phyloP scores from a whole-genome alignment of 2,888 invertebrate species.

The Chrysomela aeneicollis region DNA sequence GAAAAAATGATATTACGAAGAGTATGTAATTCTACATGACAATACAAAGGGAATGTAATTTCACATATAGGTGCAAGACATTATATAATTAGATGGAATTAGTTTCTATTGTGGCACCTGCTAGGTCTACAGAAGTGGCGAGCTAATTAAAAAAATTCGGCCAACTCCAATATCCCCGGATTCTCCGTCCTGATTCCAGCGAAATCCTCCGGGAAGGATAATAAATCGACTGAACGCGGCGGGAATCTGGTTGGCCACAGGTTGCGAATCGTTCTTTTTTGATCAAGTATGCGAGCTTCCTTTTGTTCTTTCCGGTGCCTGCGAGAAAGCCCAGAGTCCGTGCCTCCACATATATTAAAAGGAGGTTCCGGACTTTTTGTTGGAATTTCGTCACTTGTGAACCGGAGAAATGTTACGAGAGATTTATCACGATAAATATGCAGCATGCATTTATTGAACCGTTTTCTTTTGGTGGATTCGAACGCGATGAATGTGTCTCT shows the following conservation, averaged over 20 bases:
- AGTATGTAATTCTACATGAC: too few species aligned
- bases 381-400: neutral
- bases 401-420: neutral
- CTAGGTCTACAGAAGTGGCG: too few species aligned
- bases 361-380: neutral
- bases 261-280: slow-evolving; percentile 1
- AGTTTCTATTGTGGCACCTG: too few species aligned
- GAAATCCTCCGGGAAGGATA: neutral
- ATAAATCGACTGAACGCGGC: neutral
- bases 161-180: neutral
- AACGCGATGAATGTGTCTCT: too few species aligned
- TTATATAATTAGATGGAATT: too few species aligned
- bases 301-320: neutral
- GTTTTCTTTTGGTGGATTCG: neutral
- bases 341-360: slow-evolving; percentile 5
- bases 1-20: too few species aligned
- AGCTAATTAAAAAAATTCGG: neutral
- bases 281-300: neutral
- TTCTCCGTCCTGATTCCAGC: neutral
- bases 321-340: neutral
- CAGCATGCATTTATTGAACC: neutral
- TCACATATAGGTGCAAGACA: too few species aligned
- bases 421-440: neutral
- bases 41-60: too few species aligned
- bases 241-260: slow-evolving; percentile 1